Evolutionary conservation across 2,797 vertebrate genomes (phyloP).

Genomic region (Crocodylus rhombifer): DNA sequence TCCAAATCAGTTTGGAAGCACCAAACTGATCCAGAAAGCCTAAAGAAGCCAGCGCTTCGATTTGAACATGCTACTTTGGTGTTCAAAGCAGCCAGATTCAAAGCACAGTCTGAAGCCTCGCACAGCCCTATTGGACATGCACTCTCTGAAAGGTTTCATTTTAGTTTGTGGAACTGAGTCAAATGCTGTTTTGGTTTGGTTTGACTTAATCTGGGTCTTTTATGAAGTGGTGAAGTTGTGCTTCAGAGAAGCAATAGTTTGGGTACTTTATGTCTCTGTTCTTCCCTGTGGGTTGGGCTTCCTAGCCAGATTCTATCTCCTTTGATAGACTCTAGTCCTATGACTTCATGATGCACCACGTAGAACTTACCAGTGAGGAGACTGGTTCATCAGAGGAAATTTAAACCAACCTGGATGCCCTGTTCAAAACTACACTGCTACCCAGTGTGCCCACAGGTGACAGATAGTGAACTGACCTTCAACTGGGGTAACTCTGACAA

Average conservation of each 20-base stretch:
- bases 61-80: background rate
- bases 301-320: background rate
- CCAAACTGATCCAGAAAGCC: no score
- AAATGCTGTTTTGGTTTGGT: background rate
- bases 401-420: background rate
- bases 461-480: no score
- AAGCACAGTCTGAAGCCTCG: no score
- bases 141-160: background rate
- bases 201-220: background rate
- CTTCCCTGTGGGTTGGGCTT: background rate
- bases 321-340: fast-evolving
- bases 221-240: background rate
- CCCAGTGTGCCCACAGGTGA: no score
- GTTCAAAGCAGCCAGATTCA: no score
- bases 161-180: background rate
- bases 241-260: background rate
- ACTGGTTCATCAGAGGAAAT: background rate
- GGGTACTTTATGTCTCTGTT: background rate
- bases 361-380: background rate
- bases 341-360: background rate
- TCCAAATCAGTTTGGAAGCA: no score
- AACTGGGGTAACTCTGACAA: no score
- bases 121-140: no score
- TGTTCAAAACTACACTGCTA: no score
- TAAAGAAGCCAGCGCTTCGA: no score